A percentile compares a stretch with the other conserved stretches of the same genome.
phyloP scores from a whole-genome alignment of 1,140 invertebrate genomes.

The Tetranychus urticae region DNA sequence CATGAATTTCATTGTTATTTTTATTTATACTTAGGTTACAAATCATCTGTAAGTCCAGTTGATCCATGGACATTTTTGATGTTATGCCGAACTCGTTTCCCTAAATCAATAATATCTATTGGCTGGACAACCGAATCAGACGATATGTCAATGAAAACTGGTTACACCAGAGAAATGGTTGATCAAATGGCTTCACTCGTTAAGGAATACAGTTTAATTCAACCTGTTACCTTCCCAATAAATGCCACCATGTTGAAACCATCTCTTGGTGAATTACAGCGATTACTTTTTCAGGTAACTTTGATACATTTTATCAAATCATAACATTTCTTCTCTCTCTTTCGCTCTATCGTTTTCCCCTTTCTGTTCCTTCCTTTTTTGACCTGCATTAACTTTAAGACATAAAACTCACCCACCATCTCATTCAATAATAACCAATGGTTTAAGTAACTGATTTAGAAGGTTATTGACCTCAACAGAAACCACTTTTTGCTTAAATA shows the following conservation, averaged over 20 bases:
- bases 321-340: background rate
- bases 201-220: conserved; percentile 28
- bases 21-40: conserved; percentile 28
- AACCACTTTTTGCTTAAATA: no score
- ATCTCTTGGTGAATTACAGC: conserved; percentile 22
- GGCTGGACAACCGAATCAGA: conserved; percentile 57
- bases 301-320: background rate
- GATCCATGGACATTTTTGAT: conserved; percentile 38
- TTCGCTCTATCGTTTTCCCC: background rate
- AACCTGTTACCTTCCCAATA: conserved; percentile 54
- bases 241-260: conserved; percentile 42
- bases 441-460: no score
- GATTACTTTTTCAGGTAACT: conserved; percentile 14
- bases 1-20: no score
- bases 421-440: no score
- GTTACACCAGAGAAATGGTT: conserved; percentile 38
- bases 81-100: conserved; percentile 29
- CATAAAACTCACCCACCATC: no score
- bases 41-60: conserved; percentile 35
- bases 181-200: conserved; percentile 42
- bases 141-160: conserved; percentile 4
- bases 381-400: background rate
- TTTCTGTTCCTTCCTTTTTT: background rate
- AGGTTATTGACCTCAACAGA: no score
- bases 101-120: conserved; percentile 42